Evolutionary conservation across 2,888 invertebrate species (phyloP), one percentile per base, ranked within the genome.

Genomic region (Odontocerum albicorne): DNA sequence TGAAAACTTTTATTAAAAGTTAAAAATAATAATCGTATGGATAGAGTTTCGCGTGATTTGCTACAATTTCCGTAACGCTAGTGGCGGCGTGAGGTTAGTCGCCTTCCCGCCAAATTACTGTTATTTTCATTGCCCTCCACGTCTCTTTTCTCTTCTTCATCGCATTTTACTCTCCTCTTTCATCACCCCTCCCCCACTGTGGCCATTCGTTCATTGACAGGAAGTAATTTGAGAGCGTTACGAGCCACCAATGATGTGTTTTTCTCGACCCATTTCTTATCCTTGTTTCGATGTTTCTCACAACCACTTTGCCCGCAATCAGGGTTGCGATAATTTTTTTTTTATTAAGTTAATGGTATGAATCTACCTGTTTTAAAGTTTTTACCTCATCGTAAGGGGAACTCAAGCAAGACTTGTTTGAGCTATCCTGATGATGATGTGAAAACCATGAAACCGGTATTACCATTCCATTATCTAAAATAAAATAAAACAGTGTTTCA

Each of bases 71-170:
- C 15, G 40, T n/a, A n/a, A 15, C 40, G 31, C 19, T 16, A 44
- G 44, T 16, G 15, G n/a, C 15, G 21, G 36, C 43, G 43, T 50
- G 50, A 51, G 40, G 50, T 46, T 44, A 44, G 57, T 53, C 43
- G 50, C 49, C 46, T 39, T 47, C 39, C 57, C 53, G 36, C 49
- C 52, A 53, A 57, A 57, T 57, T 53, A 57, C 57, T 44, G 57
- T 53, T 52, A 53, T 57, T 53, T 49, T 55, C n/a, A n/a, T n/a
- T n/a, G n/a, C n/a, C n/a, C n/a, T 42, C 33, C 19, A 19, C 19
- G n/a, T 40, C 49, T 19, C 44, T 22, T 44, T 35, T 31, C 15
- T 33, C 33, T 32, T 12, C 10, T 22, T 21, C 13, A 7, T 20
- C 39, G 19, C 39, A 17, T 27, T 45, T 52, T 38, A 19, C 31